These are phyloP conservation scores for Eupithecia tripunctaria DNA, from an alignment of 2,888 invertebrate genomes.

Conservation along the genomic window DNA sequence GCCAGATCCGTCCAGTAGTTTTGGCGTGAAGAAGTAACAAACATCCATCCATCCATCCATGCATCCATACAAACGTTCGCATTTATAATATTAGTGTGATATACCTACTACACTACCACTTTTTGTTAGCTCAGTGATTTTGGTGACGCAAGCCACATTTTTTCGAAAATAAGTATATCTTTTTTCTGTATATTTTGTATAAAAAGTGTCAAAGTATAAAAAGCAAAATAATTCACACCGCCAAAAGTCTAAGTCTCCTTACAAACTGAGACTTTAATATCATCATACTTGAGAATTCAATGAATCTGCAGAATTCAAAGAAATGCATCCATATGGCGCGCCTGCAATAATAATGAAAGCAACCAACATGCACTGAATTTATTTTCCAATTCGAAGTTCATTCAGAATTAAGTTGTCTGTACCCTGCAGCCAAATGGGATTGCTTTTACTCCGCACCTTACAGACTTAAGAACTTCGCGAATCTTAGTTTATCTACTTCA, in stretches of 20 bases:
- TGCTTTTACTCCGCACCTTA: constrained; percentile 65
- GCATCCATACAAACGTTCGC: no score
- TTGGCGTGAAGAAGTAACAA: no score
- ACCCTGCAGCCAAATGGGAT: constrained; percentile 70
- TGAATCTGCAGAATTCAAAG: constrained; percentile 31
- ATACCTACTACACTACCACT: not conserved
- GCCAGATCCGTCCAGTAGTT: no score
- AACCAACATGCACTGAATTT: constrained; percentile 65
- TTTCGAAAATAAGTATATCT: no score
- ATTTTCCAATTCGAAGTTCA: constrained; percentile 74
- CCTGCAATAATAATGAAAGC: constrained; percentile 63
- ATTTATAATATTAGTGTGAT: no score
- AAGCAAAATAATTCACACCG: not conserved
- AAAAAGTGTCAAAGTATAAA: not conserved
- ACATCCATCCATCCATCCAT: no score
- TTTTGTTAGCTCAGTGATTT: not conserved
- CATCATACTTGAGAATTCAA: constrained; percentile 36
- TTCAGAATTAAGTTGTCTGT: constrained; percentile 63
- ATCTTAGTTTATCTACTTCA: constrained; percentile 35
- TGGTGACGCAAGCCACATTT: not conserved
- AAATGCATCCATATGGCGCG: constrained; percentile 48
- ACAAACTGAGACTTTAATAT: not conserved
- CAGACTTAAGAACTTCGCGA: constrained; percentile 50
- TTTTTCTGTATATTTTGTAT: not conserved
- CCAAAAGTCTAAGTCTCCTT: not conserved